A percentile compares a stretch with the other conserved stretches of the same genome.
phyloP scores from a whole-genome alignment of 2,797 vertebrate species.

The Gadopsis marmoratus region DNA sequence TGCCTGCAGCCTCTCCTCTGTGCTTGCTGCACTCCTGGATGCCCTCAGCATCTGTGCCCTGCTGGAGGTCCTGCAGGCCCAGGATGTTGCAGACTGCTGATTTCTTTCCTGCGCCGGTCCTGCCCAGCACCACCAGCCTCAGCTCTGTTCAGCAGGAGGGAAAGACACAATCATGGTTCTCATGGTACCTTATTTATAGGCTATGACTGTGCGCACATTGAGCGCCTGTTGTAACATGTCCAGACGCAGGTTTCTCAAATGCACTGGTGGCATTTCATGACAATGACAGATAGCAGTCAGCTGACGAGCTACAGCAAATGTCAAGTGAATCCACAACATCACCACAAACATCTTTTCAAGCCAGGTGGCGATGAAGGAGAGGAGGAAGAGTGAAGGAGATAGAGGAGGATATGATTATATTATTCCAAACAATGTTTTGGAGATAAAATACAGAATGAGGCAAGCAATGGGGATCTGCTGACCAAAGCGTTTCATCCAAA shows the following conservation, averaged over 20 bases:
- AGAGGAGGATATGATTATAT: too few species aligned
- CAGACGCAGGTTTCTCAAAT: neutral
- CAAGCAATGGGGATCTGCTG: too few species aligned
- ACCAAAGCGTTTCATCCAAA: too few species aligned
- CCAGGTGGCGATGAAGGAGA: too few species aligned
- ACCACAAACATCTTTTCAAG: neutral
- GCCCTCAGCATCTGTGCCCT: neutral
- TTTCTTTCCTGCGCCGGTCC: conserved; percentile 66
- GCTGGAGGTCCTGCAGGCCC: conserved; percentile 54
- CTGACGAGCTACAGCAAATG: too few species aligned
- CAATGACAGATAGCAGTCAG: neutral
- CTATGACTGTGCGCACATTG: neutral
- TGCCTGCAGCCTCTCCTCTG: conserved; percentile 72
- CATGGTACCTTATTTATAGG: too few species aligned
- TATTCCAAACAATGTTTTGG: too few species aligned
- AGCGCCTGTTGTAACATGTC: neutral
- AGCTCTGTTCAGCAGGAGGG: conserved; percentile 61
- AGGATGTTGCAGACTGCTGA: conserved; percentile 75
- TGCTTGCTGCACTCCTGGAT: conserved; percentile 67
- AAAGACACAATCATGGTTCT: neutral
- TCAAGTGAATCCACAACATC: too few species aligned
- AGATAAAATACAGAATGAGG: too few species aligned
- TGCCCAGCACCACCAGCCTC: conserved; percentile 83
- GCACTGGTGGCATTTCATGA: neutral
- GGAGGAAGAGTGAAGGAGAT: too few species aligned